Base-by-base conservation (phyloP, 1,140 invertebrate species). In the Drosophila obscura region DNA sequence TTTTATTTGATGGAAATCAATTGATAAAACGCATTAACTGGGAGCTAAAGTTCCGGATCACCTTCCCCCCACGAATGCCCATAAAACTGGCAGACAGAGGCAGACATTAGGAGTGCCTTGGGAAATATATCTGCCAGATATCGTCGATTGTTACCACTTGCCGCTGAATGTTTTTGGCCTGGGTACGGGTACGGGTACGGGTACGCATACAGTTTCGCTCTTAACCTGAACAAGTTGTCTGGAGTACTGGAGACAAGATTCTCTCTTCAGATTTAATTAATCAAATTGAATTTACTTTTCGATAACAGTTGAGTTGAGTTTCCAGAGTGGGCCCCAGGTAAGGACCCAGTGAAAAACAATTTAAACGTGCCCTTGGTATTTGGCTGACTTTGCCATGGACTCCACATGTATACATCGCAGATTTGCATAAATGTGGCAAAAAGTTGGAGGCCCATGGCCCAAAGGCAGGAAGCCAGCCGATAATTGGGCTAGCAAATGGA, bases 11-110 rank as follows among this genome's bases (percentile, higher is more conserved):
- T 87, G 83, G 72, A 87, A 82, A 75, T 76, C 83, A 88, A 87
- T 87, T 88, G 83, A 88, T 88, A 88, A 88, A 88, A 83, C 76
- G 80, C 83, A 88, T 88, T 88, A 88, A 77, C 79, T 77, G 67
- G 73, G 53, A 61, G 76, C 83, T 77, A 75, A 87, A 78, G 71
- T 87, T 88, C 63, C 74, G 44, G 44, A 59, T 28, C 31, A 13
- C 11, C 11, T 58, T 26, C n/a, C 3, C 31, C 43, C 11, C 49
- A 45, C 11, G 50, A 45, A 39, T 60, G 46, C 64, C 69, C 78
- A 82, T 82, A 73, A 79, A 82, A 82, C 60, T 49, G 56, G 60
- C 59, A 13, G 19, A 31, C 15, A 50, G 44, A 39, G 45, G 39
- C 13, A 35, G 28, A 7, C 9, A 39, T 26, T 35, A 50, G 28